Conservation (phyloP, 2,888 invertebrate species). For the Melanostoma mellinum region DNA sequence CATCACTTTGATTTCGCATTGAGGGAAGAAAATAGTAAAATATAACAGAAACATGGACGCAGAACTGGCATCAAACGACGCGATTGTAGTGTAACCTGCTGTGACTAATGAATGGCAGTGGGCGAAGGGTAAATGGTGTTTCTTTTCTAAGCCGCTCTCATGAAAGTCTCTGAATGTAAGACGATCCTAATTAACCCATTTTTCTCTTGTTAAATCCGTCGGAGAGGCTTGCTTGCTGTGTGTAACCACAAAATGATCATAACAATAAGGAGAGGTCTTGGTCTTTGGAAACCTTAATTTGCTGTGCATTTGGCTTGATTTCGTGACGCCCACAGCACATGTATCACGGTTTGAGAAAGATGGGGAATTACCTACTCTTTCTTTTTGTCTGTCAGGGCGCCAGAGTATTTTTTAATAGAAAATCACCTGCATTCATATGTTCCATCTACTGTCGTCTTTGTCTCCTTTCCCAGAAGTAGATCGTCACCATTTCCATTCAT, state of each 20-base stretch:
- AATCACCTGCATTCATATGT: no score
- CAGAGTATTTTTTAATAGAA: no score
- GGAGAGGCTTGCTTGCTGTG: constrained; percentile 36
- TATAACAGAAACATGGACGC: constrained; percentile 14
- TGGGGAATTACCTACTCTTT: no score
- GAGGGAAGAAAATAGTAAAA: neutral
- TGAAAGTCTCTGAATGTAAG: constrained; percentile 50
- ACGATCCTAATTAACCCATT: constrained; percentile 72
- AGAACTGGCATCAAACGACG: constrained; percentile 37
- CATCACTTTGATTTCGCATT: constrained; percentile 66
- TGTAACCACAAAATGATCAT: constrained; percentile 60
- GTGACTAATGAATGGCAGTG: constrained; percentile 65
- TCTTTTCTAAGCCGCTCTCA: constrained; percentile 38
- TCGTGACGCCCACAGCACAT: constrained; percentile 64
- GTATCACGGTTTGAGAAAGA: constrained; percentile 40
- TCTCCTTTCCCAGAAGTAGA: neutral
- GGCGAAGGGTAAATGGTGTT: constrained; percentile 55
- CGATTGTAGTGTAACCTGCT: constrained; percentile 66
- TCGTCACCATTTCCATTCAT: constrained; percentile 30
- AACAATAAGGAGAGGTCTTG: constrained; percentile 57
- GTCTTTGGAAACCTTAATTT: constrained; percentile 65
- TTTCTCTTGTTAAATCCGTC: constrained; percentile 35
- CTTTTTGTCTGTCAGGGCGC: no score
- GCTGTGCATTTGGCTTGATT: constrained; percentile 62
- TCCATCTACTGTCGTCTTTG: no score